These are phyloP conservation scores for Pentalonia nigronervosa DNA, from an alignment of 1,140 invertebrate species.

Conservation along the genomic window DNA sequence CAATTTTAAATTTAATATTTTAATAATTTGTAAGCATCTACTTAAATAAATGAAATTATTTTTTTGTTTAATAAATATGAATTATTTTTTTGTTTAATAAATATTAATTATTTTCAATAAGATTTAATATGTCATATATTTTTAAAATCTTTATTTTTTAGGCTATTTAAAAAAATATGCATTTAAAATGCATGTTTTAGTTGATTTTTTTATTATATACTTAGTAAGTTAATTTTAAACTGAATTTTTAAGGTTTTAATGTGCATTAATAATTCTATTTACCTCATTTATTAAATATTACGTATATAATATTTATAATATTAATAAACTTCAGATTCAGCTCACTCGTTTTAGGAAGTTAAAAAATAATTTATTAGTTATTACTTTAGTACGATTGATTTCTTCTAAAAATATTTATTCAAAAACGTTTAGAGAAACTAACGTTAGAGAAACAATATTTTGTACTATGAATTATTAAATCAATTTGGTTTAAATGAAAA, in stretches of 20 bases:
- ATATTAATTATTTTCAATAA: no score
- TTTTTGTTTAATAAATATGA: no score
- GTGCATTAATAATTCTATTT: not conserved
- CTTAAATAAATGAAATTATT: no score
- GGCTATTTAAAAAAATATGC: not conserved
- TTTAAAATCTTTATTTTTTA: no score
- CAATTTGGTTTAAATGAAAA: not conserved
- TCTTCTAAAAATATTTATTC: not conserved
- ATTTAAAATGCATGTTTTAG: not conserved
- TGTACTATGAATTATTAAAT: not conserved
- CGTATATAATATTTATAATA: not conserved
- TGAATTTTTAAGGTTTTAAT: not conserved
- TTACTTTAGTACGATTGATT: not conserved
- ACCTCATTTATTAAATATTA: no score
- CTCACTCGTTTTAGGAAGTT: not conserved
- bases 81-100: no score
- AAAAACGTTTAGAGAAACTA: no score
- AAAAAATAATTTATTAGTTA: not conserved
- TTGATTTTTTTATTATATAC: not conserved
- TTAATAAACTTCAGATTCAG: not conserved
- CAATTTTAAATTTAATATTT: no score
- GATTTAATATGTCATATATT: no score
- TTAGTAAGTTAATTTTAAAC: no score
- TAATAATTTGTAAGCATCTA: no score
- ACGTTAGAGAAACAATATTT: not conserved